Percentiles rank a stretch among this genome's conserved stretches.
Conservation (phyloP, 2,797 vertebrate genomes). For the Leuciscus waleckii region DNA sequence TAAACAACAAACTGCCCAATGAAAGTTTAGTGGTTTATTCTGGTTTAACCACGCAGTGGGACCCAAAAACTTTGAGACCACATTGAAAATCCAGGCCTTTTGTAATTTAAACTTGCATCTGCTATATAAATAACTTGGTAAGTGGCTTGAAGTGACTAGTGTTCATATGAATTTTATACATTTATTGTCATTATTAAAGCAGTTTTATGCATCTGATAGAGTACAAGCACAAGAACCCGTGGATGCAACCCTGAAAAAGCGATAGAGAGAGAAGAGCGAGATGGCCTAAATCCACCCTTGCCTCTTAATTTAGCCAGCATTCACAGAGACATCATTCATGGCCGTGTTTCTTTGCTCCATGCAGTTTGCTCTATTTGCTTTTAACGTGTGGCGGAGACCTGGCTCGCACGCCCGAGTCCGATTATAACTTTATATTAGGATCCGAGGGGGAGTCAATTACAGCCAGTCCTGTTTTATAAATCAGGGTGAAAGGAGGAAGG, state of each 20-base stretch:
- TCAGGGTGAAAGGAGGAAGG: slow-evolving; percentile 47
- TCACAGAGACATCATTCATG: slow-evolving; percentile 65
- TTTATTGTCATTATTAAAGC: not conserved
- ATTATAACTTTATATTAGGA: slow-evolving; percentile 65
- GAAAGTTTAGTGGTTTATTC: not conserved
- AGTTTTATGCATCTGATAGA: slow-evolving; percentile 4
- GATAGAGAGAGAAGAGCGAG: slow-evolving; percentile 9
- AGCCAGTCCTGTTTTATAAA: slow-evolving; percentile 63
- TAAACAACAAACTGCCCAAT: not conserved
- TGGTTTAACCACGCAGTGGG: not conserved
- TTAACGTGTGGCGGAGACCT: slow-evolving; percentile 60
- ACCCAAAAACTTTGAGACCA: not conserved
- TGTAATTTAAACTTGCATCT: not conserved
- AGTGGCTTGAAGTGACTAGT: not conserved
- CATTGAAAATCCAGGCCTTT: not conserved
- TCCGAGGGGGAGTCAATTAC: slow-evolving; percentile 63
- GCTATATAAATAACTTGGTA: not conserved
- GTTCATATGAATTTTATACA: not conserved
- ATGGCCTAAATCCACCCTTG: slow-evolving; percentile 53
- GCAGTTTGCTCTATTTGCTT: slow-evolving; percentile 53
- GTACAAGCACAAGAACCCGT: not conserved
- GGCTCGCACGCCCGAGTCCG: slow-evolving; percentile 51
- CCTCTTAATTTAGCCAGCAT: slow-evolving; percentile 54
- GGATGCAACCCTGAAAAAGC: slow-evolving; percentile 3
- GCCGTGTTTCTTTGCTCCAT: slow-evolving; percentile 37